These are phyloP conservation scores for Gryllus bimaculatus DNA, from an alignment of 1,140 invertebrate species.

Conservation along the genomic window DNA sequence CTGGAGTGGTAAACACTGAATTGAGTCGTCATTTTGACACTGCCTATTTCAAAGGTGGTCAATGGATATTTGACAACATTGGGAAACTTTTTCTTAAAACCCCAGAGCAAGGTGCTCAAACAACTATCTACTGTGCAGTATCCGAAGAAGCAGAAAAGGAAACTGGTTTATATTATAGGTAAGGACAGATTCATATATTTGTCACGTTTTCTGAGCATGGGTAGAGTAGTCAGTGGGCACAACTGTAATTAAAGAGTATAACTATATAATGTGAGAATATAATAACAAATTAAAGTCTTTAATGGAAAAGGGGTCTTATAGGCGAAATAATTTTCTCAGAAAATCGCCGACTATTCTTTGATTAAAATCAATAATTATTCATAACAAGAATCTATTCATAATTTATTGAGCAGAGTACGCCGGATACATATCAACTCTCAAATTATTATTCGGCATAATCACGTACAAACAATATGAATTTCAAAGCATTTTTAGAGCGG, in stretches of 20 bases:
- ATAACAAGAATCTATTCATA: no score
- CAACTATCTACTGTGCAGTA: constrained; percentile 65
- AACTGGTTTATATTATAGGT: constrained; percentile 55
- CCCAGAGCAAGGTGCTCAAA: constrained; percentile 63
- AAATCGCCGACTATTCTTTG: no score
- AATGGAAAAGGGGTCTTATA: no score
- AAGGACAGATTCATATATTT: constrained; percentile 18
- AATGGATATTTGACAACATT: constrained; percentile 20
- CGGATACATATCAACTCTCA: no score
- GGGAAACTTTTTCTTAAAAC: constrained; percentile 43
- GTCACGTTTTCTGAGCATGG: not conserved
- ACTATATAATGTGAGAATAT: not conserved
- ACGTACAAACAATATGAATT: no score
- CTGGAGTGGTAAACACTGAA: constrained; percentile 64
- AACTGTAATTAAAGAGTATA: not conserved
- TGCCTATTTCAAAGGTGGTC: constrained; percentile 21
- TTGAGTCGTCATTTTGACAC: constrained; percentile 40
- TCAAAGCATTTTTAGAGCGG: no score
- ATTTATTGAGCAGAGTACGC: no score
- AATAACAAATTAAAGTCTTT: no score
- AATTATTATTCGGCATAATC: no score
- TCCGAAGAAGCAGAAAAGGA: constrained; percentile 53
- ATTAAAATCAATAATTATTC: no score
- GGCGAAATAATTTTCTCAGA: no score
- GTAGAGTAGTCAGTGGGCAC: no score